Base-by-base conservation (phyloP, 2,113 vertebrate genomes). In the Agelaius tricolor region DNA sequence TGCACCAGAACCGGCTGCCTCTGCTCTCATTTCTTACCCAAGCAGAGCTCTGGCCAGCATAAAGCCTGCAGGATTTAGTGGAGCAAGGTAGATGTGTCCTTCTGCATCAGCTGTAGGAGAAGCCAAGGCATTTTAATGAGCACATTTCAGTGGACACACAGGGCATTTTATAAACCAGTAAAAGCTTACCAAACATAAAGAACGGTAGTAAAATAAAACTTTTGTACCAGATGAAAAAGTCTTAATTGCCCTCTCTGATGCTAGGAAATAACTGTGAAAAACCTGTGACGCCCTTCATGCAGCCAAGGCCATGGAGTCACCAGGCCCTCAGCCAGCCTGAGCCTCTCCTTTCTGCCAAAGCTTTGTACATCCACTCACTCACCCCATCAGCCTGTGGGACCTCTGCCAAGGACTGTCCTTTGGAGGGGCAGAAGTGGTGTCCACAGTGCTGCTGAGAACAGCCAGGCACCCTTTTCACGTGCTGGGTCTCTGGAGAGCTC, bases 401-500 rank as follows among this genome's bases (percentile, higher is more conserved):
- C 2, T 5, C 20, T n/a, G 39, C 35, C 22, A 8, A 2, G 37
- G 47, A 3, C 37, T 76, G 8, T 7, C 13, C n/a, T 47, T 15
- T 0, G 0, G 59, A 82, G 17, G 17, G 9, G 13, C 75, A 86
- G 49, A 31, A 30, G 33, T 1, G 21, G 33, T n/a, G 55, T 3
- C 61, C 58, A 31, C 51, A 49, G 14, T 11, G 0, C 68, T 87
- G 46, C 65, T 21, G 59, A 33, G 39, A n/a, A 4, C 51, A 81
- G 51, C 46, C 35, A n/a, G 61, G 33, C 37, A 73, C n/a, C 17
- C 6, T 1, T 6, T 2, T 1, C 0, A 9, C 0, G 31, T 54
- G 5, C 23, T 28, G 46, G 41, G 27, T 46, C 55, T 31, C 39
- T 39, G 21, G n/a, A 23, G 33, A 62, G 33, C 52, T 85, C 43